Conservation (phyloP, 2,797 vertebrate species). For the Leontopithecus rosalia region DNA sequence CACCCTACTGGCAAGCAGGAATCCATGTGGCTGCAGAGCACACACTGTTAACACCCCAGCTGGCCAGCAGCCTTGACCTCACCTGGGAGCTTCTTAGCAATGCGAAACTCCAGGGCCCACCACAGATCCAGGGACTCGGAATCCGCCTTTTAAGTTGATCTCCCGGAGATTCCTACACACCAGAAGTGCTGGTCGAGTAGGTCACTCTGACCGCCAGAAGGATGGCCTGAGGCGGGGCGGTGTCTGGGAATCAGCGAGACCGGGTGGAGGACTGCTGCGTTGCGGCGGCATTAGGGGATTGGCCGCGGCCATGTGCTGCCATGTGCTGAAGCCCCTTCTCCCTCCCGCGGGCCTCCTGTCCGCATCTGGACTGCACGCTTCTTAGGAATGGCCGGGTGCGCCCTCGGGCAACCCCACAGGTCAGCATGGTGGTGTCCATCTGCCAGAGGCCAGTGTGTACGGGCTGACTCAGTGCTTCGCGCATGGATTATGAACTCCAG, state of each 20-base stretch:
- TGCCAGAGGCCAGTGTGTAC: background rate
- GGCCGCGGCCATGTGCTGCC: background rate
- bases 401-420: accelerated
- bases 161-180: background rate
- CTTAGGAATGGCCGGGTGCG: background rate
- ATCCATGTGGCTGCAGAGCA: background rate
- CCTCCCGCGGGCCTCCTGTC: background rate
- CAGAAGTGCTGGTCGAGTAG: background rate
- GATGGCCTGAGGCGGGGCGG: background rate
- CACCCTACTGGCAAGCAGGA: background rate
- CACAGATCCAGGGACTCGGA: background rate
- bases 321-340: background rate
- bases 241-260: background rate
- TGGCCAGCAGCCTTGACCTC: background rate
- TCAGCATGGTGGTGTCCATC: background rate
- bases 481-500: background rate
- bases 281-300: too few relatives aligned
- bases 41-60: background rate
- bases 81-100: background rate
- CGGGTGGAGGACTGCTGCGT: background rate
- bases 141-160: background rate
- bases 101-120: background rate
- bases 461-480: background rate
- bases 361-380: background rate
- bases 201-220: background rate